Evolutionary conservation across 2,888 invertebrate species (phyloP).

Genomic region (Drosophila paramelanica): DNA sequence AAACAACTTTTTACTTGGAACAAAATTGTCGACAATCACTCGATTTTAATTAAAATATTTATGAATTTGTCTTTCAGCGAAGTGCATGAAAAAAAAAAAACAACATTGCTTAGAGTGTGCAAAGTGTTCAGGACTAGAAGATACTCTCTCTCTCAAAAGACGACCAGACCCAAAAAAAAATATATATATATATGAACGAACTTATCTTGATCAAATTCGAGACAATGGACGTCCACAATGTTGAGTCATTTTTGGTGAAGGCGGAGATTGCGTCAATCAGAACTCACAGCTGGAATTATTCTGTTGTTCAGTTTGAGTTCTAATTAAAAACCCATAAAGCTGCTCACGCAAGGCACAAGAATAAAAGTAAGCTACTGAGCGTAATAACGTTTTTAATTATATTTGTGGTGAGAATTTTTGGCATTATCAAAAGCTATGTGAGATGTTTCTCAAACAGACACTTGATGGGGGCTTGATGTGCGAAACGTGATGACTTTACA

Average conservation of each 20-base stretch:
- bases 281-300: slow-evolving; percentile 49
- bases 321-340: slow-evolving; percentile 60
- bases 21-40: slow-evolving; percentile 66
- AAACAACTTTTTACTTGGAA: slow-evolving; percentile 72
- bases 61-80: slow-evolving; percentile 62
- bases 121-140: neutral
- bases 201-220: slow-evolving; percentile 50
- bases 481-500: slow-evolving; percentile 48
- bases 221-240: slow-evolving; percentile 28
- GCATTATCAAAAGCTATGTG: slow-evolving; percentile 50
- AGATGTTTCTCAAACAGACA: slow-evolving; percentile 30
- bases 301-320: slow-evolving; percentile 41
- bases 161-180: slow-evolving; percentile 5
- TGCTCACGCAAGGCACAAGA: slow-evolving; percentile 49
- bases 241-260: slow-evolving; percentile 35
- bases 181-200: neutral
- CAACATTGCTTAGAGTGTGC: neutral
- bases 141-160: slow-evolving; percentile 5
- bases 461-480: slow-evolving; percentile 16
- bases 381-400: slow-evolving; percentile 58
- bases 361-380: slow-evolving; percentile 43
- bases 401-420: slow-evolving; percentile 52
- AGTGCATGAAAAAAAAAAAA: slow-evolving; percentile 2
- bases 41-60: slow-evolving; percentile 79
- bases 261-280: slow-evolving; percentile 50